These are phyloP conservation scores for Hyperopisus bebe DNA, from an alignment of 2,113 vertebrate genomes.

Conservation along the genomic window DNA sequence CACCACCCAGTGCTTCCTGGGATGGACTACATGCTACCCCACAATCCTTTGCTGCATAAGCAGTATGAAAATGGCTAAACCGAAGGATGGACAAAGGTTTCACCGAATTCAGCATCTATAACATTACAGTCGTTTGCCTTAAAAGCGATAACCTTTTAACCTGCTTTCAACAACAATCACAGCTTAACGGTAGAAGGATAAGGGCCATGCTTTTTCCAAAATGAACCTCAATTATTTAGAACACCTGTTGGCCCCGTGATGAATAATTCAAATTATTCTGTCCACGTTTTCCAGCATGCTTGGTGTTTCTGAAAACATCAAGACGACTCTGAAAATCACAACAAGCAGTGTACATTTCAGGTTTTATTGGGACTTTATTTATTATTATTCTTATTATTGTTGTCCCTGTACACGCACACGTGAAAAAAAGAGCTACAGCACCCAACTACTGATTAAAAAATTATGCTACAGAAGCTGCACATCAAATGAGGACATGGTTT, in stretches of 20 bases:
- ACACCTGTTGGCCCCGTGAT: not conserved
- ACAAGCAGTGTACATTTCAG: not conserved
- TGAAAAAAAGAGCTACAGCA: not conserved
- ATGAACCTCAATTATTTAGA: not conserved
- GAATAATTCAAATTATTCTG: not conserved
- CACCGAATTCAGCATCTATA: not conserved
- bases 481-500: not conserved
- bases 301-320: not conserved
- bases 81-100: not conserved
- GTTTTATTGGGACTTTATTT: not conserved
- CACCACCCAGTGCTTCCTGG: not conserved
- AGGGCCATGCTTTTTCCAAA: not conserved
- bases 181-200: not conserved
- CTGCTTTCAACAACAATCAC: not conserved
- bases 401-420: not conserved
- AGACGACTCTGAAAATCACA: not conserved
- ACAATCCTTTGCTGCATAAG: not conserved
- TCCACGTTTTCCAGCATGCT: not conserved
- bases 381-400: not conserved
- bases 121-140: not conserved
- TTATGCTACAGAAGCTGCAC: not conserved
- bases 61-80: not conserved
- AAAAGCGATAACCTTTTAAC: not conserved
- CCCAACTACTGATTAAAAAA: not conserved
- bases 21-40: not conserved